These are phyloP conservation scores for Phylloscopus trochilus DNA, from an alignment of 2,113 vertebrate genomes.

Conservation along the genomic window DNA sequence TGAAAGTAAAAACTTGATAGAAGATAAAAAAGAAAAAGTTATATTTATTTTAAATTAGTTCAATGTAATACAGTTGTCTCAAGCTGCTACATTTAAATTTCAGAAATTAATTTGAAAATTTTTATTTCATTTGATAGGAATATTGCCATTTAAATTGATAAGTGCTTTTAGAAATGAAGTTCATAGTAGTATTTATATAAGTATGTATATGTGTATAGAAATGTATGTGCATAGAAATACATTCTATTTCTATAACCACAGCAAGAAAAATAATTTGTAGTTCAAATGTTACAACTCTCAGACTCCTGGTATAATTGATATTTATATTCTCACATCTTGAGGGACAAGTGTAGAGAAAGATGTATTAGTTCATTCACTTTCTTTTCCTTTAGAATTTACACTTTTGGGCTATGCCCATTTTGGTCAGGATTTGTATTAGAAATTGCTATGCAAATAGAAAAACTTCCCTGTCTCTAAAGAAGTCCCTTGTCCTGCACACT, in stretches of 20 bases:
- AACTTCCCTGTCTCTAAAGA: background rate
- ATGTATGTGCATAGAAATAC: background rate
- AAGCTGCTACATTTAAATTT: background rate
- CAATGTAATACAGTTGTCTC: background rate
- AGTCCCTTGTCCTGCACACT: background rate
- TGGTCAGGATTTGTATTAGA: background rate
- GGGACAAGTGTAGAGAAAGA: background rate
- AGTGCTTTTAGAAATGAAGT: background rate
- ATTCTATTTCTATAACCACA: background rate
- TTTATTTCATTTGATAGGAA: background rate
- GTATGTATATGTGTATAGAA: background rate
- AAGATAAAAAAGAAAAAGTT: background rate
- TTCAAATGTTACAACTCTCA: background rate
- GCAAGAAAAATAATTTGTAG: background rate
- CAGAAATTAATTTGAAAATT: background rate
- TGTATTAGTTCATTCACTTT: background rate
- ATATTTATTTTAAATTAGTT: background rate
- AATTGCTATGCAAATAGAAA: background rate
- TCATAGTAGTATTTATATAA: background rate
- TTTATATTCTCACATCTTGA: background rate
- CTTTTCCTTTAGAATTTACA: background rate
- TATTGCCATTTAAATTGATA: background rate
- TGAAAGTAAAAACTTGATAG: conserved; percentile 74
- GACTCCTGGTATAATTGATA: background rate
- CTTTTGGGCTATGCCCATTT: background rate